Base-by-base conservation (phyloP, 2,113 vertebrate genomes). In the Coryphaenoides rupestris region DNA sequence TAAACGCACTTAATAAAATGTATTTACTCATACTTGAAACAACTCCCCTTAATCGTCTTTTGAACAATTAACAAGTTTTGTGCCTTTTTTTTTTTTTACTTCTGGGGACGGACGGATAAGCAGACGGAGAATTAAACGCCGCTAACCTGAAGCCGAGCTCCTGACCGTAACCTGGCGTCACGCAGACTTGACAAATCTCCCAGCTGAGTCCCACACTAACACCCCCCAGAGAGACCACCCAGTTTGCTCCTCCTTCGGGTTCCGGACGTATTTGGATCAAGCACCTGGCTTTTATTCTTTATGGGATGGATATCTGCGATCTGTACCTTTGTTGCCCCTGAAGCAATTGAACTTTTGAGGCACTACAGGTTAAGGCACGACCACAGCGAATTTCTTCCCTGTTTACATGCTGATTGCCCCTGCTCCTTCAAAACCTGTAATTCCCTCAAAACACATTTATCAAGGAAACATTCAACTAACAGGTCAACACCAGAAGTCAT, bases 401-500 rank as follows among this genome's bases (percentile, higher is more conserved):
- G 65, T 58, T 45, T 63, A 62, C 24, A 59, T 69, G 19, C 49
- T 40, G 33, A 49, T 63, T 65, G 57, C 50, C 57, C 46, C 23
- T 60, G 66, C 45, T 65, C 65, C 17, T 74, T 69, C 24, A 69
- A 74, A 74, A 64, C 62, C 5, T 74, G 23, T 49, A 65, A 19
- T 64, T 6, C 23, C 23, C 55, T 70, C 46, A 49, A 45, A 21
- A 50, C 68, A 58, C 61, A 70, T 59, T 24, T 64, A 24, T 59
- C 46, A 21, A 70, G 55, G 21, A 46, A 64, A 19, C 61, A 64
- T 58, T n/a, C 47, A 70, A 23, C 40, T 21, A 26, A 59, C 5
- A 19, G 57, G 14, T 40, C 60, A 57, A 16, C 60, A 45, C 9
- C 19, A 62, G 60, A 63, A 21, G 40, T 53, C 9, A 16, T 58